These are phyloP conservation scores for Ianthella basta DNA, from an alignment of 37 sponge, comb jelly and placozoan genomes.

Conservation along the genomic window DNA sequence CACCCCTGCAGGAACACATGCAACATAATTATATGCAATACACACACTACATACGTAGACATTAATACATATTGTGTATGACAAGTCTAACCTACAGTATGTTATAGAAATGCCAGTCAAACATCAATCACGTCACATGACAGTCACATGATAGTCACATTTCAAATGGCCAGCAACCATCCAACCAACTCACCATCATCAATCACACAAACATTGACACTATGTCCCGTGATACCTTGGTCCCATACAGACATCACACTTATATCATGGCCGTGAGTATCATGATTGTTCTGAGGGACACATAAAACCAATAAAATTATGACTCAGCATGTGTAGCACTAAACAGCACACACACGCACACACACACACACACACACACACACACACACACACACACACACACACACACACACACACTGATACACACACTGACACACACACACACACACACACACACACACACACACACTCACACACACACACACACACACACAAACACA, in stretches of 20 bases:
- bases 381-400: constrained; percentile 2
- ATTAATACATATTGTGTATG: neutral
- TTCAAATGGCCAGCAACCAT: neutral
- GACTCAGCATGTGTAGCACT: neutral
- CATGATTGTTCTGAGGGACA: neutral
- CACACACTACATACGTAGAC: neutral
- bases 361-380: neutral
- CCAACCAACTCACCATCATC: constrained; percentile 30
- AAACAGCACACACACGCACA: neutral
- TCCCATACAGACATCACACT: constrained; percentile 25
- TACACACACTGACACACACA: too few species aligned
- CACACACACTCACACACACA: neutral
- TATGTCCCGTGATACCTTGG: neutral
- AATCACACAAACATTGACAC: constrained; percentile 20
- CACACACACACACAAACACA: neutral
- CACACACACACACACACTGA: constrained; percentile 6
- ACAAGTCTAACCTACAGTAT: neutral
- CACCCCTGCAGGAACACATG: constrained; percentile 32
- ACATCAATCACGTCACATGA: neutral
- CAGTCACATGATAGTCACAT: neutral
- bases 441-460: too few species aligned
- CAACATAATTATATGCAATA: neutral
- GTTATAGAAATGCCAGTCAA: neutral
- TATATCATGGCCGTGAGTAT: neutral
- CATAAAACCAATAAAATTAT: neutral